phyloP scores from a whole-genome alignment of 2,888 invertebrate genomes.

The Tuta absoluta region DNA sequence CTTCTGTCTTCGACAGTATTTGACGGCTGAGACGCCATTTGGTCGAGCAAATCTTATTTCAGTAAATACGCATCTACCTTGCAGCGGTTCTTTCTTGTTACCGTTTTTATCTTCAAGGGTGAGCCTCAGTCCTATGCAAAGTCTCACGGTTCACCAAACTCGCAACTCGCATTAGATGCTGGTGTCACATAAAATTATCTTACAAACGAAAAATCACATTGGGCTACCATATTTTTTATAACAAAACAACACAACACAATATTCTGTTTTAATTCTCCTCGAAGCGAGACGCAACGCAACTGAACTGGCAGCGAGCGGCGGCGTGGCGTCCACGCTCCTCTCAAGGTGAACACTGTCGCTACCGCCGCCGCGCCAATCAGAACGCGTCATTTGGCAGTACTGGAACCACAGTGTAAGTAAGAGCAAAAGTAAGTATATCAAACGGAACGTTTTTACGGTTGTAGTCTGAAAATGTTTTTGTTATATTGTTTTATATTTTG shows the following conservation, averaged over 20 bases:
- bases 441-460: background rate
- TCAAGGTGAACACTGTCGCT: no score
- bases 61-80: background rate
- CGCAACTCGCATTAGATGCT: no score
- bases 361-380: no score
- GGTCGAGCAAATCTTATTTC: background rate
- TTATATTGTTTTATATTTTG: no score
- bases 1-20: background rate
- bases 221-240: no score
- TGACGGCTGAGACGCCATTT: background rate
- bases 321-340: no score
- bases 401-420: background rate
- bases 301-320: background rate
- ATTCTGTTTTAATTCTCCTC: background rate
- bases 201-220: no score
- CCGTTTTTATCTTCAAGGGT: no score
- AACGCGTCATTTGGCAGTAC: background rate
- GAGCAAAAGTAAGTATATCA: background rate
- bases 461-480: background rate
- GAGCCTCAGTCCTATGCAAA: no score
- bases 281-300: background rate
- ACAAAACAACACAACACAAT: background rate
- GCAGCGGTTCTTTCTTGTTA: no score
- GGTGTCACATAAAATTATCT: no score
- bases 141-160: no score